These are phyloP conservation scores for Fratercula arctica DNA, from an alignment of 2,797 vertebrate species.

Conservation along the genomic window DNA sequence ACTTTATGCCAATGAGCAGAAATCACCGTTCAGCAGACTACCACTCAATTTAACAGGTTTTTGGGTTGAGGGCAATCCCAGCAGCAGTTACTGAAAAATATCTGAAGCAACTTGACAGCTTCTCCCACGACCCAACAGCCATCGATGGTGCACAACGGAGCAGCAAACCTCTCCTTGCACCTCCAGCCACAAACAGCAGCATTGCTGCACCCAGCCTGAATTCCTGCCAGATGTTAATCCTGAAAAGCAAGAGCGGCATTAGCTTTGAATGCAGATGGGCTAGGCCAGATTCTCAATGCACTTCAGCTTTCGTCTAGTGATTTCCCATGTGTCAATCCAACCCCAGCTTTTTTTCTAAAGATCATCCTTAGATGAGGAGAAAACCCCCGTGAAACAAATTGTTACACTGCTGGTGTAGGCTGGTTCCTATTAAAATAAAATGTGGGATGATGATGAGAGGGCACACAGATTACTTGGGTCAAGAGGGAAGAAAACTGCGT, in stretches of 20 bases:
- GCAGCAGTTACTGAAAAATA: background rate
- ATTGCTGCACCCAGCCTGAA: background rate
- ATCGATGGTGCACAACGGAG: fast-evolving
- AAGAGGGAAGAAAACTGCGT: background rate
- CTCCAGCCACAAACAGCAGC: background rate
- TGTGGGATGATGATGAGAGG: background rate
- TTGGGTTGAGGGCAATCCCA: background rate
- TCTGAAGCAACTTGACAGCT: background rate
- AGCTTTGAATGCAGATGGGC: background rate
- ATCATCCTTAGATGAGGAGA: background rate
- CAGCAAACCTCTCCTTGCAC: background rate
- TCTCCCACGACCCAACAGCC: background rate
- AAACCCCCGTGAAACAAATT: background rate
- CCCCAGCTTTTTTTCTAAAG: background rate
- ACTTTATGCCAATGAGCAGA: background rate
- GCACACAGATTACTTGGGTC: background rate
- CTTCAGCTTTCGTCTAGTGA: background rate
- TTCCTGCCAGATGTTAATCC: background rate
- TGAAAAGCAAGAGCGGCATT: background rate
- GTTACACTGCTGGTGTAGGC: background rate
- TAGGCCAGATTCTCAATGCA: background rate
- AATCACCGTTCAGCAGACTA: background rate
- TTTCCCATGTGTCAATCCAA: background rate
- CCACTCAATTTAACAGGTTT: background rate
- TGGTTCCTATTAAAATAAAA: background rate